Percentiles rank a stretch among this genome's conserved stretches.
Conservation (phyloP, 2,113 vertebrate genomes). For the Okapia johnstoni region DNA sequence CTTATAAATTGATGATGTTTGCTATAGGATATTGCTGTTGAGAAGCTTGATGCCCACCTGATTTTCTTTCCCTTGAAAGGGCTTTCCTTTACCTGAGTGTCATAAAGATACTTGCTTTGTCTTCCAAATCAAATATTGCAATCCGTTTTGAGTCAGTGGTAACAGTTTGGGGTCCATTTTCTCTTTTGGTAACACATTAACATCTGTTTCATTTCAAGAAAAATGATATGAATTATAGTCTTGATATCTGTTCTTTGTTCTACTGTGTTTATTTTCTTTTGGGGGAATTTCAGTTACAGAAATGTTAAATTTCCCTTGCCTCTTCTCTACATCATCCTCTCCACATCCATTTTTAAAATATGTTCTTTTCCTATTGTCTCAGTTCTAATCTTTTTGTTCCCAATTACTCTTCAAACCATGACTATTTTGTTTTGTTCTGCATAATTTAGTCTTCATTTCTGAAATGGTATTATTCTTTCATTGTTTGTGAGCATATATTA, state of each 20-base stretch:
- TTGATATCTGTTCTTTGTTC: not conserved
- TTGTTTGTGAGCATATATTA: not conserved
- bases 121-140: not conserved
- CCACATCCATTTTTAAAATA: not conserved
- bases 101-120: not conserved
- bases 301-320: not conserved
- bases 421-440: slow-evolving; percentile 24
- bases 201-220: not conserved
- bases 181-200: not conserved
- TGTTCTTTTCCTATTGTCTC: not conserved
- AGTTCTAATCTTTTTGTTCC: not conserved
- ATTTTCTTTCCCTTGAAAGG: not conserved
- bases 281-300: not conserved
- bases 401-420: not conserved
- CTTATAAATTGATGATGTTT: not conserved
- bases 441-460: not conserved
- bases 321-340: not conserved
- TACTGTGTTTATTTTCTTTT: not conserved
- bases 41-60: not conserved
- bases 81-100: not conserved
- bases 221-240: not conserved
- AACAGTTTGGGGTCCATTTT: not conserved
- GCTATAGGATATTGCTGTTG: not conserved
- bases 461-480: not conserved
- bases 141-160: not conserved